Evolutionary conservation across 2,888 invertebrate genomes (phyloP).

Genomic region (Mechanitis messenoides): DNA sequence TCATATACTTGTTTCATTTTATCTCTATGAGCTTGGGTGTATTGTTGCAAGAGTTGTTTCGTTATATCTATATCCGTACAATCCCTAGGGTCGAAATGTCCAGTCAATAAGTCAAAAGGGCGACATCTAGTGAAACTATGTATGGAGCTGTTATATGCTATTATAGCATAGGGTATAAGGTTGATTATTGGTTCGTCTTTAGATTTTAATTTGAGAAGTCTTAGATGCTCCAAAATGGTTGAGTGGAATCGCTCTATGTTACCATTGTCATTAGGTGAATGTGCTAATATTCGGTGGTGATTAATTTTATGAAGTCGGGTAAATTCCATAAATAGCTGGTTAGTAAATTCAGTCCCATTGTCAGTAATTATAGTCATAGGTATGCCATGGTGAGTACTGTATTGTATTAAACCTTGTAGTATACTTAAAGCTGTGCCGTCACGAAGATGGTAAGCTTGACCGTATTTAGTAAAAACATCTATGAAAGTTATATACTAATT

Average conservation of each 20-base stretch:
- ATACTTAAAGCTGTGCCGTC: constrained; percentile 21
- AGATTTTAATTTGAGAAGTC: constrained; percentile 20
- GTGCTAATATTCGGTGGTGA: constrained; percentile 19
- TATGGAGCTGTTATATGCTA: constrained; percentile 31
- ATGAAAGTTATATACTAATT: constrained; percentile 16
- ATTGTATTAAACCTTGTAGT: constrained; percentile 19
- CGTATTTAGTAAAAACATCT: constrained; percentile 24
- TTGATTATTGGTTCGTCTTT: constrained; percentile 14
- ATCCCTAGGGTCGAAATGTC: no score
- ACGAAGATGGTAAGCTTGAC: constrained; percentile 20
- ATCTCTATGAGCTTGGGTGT: constrained; percentile 10
- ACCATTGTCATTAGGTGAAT: constrained; percentile 27
- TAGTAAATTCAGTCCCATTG: constrained; percentile 30
- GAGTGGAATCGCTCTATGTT: constrained; percentile 6
- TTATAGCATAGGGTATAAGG: constrained; percentile 20
- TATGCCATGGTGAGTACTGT: constrained; percentile 30
- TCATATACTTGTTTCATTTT: constrained; percentile 16
- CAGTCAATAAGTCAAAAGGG: constrained; percentile 25
- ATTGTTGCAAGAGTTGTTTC: constrained; percentile 22
- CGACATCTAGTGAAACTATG: constrained; percentile 22
- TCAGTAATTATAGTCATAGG: constrained; percentile 24
- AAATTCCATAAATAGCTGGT: constrained; percentile 28
- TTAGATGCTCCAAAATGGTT: constrained; percentile 22
- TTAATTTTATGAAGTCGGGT: constrained; percentile 21
- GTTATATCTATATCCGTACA: neutral